Conservation (phyloP, 2,113 vertebrate genomes). For the Leucosticte australis region DNA sequence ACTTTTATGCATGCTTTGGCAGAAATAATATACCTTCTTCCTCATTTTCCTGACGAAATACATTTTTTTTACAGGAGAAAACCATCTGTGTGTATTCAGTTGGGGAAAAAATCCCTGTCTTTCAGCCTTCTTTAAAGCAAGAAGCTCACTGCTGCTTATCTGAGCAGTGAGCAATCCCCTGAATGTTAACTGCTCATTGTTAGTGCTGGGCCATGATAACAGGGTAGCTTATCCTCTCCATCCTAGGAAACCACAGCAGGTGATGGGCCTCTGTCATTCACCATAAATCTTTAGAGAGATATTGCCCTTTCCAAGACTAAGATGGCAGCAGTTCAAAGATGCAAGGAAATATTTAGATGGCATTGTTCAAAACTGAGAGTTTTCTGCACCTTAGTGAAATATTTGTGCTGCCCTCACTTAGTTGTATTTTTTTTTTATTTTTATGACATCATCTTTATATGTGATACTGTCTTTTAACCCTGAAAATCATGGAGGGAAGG, state of each 20-base stretch:
- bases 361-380: background rate
- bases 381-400: background rate
- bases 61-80: conserved; percentile 42
- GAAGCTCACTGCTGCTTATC: conserved; percentile 52
- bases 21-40: conserved; percentile 51
- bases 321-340: background rate
- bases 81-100: conserved; percentile 62
- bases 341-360: background rate
- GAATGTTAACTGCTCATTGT: background rate
- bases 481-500: background rate
- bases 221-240: background rate
- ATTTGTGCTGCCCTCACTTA: background rate
- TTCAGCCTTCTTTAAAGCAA: conserved; percentile 52
- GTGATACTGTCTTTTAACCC: background rate
- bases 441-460: background rate
- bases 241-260: background rate
- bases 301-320: background rate
- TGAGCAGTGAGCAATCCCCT: conserved; percentile 47
- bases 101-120: conserved; percentile 21
- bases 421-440: background rate
- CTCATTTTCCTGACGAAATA: conserved; percentile 32
- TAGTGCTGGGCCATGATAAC: background rate
- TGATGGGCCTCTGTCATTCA: background rate
- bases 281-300: background rate
- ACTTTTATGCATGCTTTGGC: conserved; percentile 44